Percentiles rank a stretch among this genome's conserved stretches.
phyloP scores from a whole-genome alignment of 2,888 invertebrate genomes.

The Dichetophora obliterata region DNA sequence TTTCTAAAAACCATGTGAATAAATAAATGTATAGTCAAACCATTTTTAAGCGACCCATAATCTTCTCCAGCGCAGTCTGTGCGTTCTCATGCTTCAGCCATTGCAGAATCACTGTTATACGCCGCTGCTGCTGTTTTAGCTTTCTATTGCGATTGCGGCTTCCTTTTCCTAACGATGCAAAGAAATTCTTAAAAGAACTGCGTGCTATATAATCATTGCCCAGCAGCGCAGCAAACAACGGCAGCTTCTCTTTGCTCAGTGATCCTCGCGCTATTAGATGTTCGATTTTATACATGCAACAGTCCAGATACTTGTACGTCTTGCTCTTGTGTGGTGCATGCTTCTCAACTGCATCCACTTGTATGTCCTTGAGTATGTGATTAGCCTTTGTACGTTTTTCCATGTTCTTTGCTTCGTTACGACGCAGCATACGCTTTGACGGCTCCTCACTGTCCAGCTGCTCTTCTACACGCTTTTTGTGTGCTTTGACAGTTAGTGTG shows the following conservation, averaged over 20 bases:
- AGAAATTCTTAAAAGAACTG: constrained; percentile 79
- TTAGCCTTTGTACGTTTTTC: constrained; percentile 62
- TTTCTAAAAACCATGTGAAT: background rate
- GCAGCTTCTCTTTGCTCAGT: constrained; percentile 77
- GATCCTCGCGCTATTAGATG: constrained; percentile 77
- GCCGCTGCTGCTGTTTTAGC: constrained; percentile 75
- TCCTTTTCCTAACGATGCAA: constrained; percentile 70
- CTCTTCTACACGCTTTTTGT: constrained; percentile 55
- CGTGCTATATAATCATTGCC: constrained; percentile 91
- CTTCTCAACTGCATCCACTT: constrained; percentile 50
- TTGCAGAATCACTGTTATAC: constrained; percentile 78
- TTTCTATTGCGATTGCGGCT: constrained; percentile 59
- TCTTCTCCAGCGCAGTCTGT: constrained; percentile 78
- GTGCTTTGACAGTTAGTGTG: constrained; percentile 73
- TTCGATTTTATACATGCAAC: constrained; percentile 81
- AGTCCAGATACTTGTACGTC: constrained; percentile 70
- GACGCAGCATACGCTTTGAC: constrained; percentile 48
- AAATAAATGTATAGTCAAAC: constrained; percentile 44
- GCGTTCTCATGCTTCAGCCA: constrained; percentile 83
- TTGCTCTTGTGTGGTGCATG: constrained; percentile 45
- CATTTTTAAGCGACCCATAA: constrained; percentile 75
- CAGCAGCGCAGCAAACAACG: constrained; percentile 84
- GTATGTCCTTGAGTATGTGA: constrained; percentile 56
- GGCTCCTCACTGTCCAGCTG: background rate
- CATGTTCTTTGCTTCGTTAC: constrained; percentile 60